These are phyloP conservation scores for Macquaria australasica DNA, from an alignment of 2,113 vertebrate species.

Conservation along the genomic window DNA sequence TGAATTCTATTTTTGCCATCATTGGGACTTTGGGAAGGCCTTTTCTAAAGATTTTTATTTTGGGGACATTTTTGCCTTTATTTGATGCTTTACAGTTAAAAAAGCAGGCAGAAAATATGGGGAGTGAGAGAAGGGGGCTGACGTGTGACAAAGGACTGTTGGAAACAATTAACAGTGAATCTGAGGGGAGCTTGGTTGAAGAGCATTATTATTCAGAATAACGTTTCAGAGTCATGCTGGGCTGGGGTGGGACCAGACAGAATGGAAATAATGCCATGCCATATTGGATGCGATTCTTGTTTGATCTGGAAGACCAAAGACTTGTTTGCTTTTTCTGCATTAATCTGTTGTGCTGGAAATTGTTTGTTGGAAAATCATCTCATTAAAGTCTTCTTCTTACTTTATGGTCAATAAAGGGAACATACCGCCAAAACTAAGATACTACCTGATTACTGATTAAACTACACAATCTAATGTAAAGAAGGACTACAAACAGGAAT, in stretches of 20 bases:
- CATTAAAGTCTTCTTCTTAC: not conserved
- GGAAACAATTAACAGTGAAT: not conserved
- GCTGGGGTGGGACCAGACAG: not conserved
- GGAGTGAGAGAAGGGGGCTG: not conserved
- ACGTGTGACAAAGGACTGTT: not conserved
- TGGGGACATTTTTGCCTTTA: not conserved
- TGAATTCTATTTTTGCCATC: not conserved
- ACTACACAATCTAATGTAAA: not conserved
- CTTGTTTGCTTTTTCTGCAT: not conserved
- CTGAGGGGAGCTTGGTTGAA: not conserved
- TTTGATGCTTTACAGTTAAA: not conserved
- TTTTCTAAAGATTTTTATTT: not conserved
- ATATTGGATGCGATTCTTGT: not conserved
- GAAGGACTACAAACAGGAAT: not conserved
- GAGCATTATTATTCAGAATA: constrained; percentile 13
- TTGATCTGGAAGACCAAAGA: not conserved
- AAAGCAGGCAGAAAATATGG: not conserved
- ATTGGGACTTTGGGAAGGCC: not conserved
- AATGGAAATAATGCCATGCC: constrained; percentile 7
- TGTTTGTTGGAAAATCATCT: not conserved
- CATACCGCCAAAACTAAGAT: not conserved
- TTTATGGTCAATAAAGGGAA: not conserved
- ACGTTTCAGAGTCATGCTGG: not conserved
- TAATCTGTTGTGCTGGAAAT: not conserved
- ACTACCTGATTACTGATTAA: not conserved